Evolutionary conservation across 2,113 vertebrate species (phyloP).

Genomic region (Anoura caudifer): DNA sequence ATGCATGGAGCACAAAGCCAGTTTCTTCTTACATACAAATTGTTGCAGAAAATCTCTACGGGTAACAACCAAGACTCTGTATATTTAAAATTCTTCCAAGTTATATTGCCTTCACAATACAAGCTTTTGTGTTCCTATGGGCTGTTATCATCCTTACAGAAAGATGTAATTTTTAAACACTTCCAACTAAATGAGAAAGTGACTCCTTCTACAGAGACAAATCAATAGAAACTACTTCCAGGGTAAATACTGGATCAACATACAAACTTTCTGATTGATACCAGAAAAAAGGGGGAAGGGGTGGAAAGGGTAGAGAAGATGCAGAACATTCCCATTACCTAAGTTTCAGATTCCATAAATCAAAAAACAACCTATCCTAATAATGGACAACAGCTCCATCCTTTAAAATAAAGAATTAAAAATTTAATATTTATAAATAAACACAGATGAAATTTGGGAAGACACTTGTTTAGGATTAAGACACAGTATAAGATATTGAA

Average conservation of each 20-base stretch:
- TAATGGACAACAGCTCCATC: neutral
- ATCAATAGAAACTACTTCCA: constrained; percentile 11
- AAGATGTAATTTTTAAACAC: constrained; percentile 43
- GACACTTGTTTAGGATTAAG: neutral
- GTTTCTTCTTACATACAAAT: constrained; percentile 69
- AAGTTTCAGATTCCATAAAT: neutral
- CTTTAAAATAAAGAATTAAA: neutral
- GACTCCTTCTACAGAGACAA: neutral
- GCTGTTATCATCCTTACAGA: constrained; percentile 42
- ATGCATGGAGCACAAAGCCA: constrained; percentile 69
- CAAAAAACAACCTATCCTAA: neutral
- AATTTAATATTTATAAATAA: neutral
- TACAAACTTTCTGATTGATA: neutral
- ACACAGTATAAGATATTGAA: neutral
- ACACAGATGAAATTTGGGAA: neutral
- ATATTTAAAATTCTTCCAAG: constrained; percentile 57
- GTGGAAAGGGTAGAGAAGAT: neutral
- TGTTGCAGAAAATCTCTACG: constrained; percentile 48
- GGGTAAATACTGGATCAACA: neutral
- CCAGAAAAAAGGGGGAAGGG: neutral
- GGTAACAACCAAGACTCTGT: constrained; percentile 57
- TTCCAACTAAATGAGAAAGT: constrained; percentile 36
- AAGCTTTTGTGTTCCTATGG: constrained; percentile 39
- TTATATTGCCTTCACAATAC: constrained; percentile 41
- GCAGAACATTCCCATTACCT: neutral